Evolutionary conservation across 1,140 invertebrate species (phyloP).

Genomic region (Aphidius ervi): DNA sequence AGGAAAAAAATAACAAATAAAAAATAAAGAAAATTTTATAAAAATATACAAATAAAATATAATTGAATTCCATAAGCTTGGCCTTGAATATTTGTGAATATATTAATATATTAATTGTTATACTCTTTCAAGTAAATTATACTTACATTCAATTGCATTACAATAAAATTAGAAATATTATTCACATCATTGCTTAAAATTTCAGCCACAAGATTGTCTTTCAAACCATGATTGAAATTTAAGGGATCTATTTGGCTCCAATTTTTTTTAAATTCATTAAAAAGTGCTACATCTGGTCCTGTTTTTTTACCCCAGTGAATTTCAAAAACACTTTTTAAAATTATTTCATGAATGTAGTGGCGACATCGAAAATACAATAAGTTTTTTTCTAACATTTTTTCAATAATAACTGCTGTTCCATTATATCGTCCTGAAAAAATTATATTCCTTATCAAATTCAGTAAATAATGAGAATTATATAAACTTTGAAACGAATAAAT

Average conservation of each 20-base stretch:
- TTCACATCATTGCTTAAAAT: too few species aligned
- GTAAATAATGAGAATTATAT: too few species aligned
- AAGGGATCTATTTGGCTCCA: constrained; percentile 31
- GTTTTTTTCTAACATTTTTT: constrained; percentile 12
- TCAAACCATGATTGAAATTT: constrained; percentile 23
- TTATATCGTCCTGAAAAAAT: constrained; percentile 18
- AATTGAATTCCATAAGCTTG: too few species aligned
- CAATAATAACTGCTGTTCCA: constrained; percentile 16
- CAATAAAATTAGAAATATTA: too few species aligned
- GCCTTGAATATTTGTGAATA: too few species aligned
- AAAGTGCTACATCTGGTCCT: constrained; percentile 34
- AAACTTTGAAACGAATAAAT: too few species aligned
- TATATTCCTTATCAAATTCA: neutral
- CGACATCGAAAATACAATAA: constrained; percentile 28
- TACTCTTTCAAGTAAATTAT: too few species aligned
- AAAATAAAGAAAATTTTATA: neutral
- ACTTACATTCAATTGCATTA: too few species aligned
- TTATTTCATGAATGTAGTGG: constrained; percentile 33
- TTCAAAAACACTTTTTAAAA: constrained; percentile 31
- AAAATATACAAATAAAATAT: neutral
- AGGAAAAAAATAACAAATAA: neutral
- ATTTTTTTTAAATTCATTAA: constrained; percentile 31
- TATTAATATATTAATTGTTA: too few species aligned
- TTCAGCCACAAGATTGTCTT: constrained; percentile 18
- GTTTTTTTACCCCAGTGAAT: constrained; percentile 23